Evolutionary conservation across 2,113 vertebrate genomes (phyloP), one percentile per base, ranked within the genome.

Genomic region (Zootoca vivipara): DNA sequence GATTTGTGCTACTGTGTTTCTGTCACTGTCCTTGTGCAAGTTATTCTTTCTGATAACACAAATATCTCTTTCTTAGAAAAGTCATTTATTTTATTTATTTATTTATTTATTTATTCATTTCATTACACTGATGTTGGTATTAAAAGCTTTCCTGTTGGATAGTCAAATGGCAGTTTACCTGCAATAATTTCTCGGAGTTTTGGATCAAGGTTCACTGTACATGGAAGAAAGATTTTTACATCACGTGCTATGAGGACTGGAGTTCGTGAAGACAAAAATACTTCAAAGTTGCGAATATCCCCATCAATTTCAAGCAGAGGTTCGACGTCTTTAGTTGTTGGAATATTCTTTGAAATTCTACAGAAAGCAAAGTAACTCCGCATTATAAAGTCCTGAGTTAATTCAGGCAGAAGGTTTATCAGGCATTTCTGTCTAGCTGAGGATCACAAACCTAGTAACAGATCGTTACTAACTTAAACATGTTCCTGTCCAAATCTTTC

Each of bases 171-270:
- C 88, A 84, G 69, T 92, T 90, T 80, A 98, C 99, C 99, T 97
- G 99, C 98, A 92, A 99, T 99, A 89, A 99, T 99, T 95, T 99
- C 99, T 90, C 99, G 96, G 0, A 99, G 98, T 93, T 99, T 99
- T 91, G 99, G 99, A 95, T 99, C 99, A 88, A 99, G 95, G 93
- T 99, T 99, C 77, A 99, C 98, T 0, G 99, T 99, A 93, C 99
- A 99, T 1, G 98, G 98, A 93, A 99, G 95, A 92, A 99, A 99
- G 81, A 97, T 98, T 93, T 99, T 98, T 33, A 99, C 98, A 87
- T 99, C 99, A 83, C 97, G 97, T 78, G 98, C 97, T 20, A 98
- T 97, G 83, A 99, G 98, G 90, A 99, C 97, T 2, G 99, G 99
- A 1, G 98, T 99, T 93, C 99, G 96, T 1, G 99, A 99, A 79